Conservation (phyloP, 30 jellyfish, hydroid and myxozoan species). For the Calvadosia cruxmelitensis region DNA sequence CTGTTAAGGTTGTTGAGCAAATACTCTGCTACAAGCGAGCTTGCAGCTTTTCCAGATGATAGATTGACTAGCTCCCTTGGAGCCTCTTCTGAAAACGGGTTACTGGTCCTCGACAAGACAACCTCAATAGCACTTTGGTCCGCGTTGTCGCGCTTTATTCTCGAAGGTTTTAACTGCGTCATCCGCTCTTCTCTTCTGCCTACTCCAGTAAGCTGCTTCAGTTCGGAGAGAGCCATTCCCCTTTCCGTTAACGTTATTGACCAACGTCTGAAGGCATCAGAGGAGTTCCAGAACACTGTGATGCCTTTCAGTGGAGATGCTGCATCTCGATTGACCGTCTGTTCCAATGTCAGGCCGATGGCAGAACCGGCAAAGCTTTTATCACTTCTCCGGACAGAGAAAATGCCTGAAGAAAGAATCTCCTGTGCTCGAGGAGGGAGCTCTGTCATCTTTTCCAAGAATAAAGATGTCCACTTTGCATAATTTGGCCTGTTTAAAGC, state of each 20-base stretch:
- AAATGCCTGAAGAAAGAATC: slow-evolving; percentile 4
- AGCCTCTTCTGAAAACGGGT: background rate
- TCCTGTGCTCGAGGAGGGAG: slow-evolving; percentile 1
- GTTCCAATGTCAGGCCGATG: slow-evolving; percentile 17
- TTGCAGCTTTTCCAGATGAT: background rate
- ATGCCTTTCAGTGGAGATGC: slow-evolving; percentile 4
- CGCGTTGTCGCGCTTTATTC: too few species aligned
- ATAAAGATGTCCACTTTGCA: slow-evolving; percentile 3
- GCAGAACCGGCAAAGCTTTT: slow-evolving; percentile 10
- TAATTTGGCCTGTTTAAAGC: background rate
- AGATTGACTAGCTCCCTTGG: background rate
- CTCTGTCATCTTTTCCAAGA: slow-evolving; percentile 7
- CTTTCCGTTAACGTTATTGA: background rate
- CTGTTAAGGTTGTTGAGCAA: background rate
- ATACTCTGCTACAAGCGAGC: background rate
- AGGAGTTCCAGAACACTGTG: slow-evolving; percentile 5
- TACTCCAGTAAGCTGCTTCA: background rate
- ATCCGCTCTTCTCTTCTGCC: background rate
- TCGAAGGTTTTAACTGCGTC: background rate
- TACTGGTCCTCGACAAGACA: background rate
- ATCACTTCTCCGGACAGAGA: slow-evolving; percentile 12
- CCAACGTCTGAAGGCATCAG: background rate
- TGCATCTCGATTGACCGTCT: slow-evolving; percentile 19
- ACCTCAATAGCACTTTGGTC: too few species aligned
- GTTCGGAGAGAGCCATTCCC: background rate